Percentiles rank a stretch among this genome's conserved stretches.
Evolutionary conservation across 2,113 vertebrate genomes (phyloP).

Genomic region (Oncorhynchus kisutch): DNA sequence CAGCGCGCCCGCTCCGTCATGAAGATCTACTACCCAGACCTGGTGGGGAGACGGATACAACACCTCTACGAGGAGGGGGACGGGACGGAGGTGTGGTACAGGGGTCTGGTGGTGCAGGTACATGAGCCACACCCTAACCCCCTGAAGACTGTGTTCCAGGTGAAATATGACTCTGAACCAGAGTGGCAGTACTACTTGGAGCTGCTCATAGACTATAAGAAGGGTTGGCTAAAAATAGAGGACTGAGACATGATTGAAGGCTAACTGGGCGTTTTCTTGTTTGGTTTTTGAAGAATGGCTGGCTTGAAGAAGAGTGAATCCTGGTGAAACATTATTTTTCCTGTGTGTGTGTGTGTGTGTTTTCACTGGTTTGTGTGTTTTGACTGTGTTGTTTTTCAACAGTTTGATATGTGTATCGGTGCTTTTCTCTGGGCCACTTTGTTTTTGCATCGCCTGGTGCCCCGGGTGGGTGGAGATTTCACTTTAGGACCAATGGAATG

Average conservation of each 20-base stretch:
- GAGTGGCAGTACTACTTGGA: constrained; percentile 80
- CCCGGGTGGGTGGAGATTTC: too few species aligned
- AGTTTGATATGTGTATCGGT: too few species aligned
- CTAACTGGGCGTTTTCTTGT: too few species aligned
- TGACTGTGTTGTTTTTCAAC: too few species aligned
- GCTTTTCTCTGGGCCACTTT: too few species aligned
- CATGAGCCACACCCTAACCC: constrained; percentile 68
- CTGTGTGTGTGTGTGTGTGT: too few species aligned
- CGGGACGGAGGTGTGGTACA: constrained; percentile 77
- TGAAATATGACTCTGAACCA: constrained; percentile 80
- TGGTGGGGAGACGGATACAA: constrained; percentile 77
- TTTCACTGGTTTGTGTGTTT: too few species aligned
- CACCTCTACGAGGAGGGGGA: constrained; percentile 83
- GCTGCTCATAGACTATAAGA: constrained; percentile 75
- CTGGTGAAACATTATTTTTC: too few species aligned
- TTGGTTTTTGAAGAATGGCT: too few species aligned
- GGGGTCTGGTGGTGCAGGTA: constrained; percentile 72
- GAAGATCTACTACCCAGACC: constrained; percentile 68
- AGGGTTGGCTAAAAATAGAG: constrained; percentile 78
- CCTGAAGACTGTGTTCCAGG: constrained; percentile 75
- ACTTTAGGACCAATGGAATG: too few species aligned
- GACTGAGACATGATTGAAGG: constrained; percentile 40
- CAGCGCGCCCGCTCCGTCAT: constrained; percentile 44
- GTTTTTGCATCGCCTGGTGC: too few species aligned
- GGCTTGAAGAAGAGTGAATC: too few species aligned